phyloP scores from a whole-genome alignment of 64 coral and sea anemone genomes.

The Orbicella faveolata region DNA sequence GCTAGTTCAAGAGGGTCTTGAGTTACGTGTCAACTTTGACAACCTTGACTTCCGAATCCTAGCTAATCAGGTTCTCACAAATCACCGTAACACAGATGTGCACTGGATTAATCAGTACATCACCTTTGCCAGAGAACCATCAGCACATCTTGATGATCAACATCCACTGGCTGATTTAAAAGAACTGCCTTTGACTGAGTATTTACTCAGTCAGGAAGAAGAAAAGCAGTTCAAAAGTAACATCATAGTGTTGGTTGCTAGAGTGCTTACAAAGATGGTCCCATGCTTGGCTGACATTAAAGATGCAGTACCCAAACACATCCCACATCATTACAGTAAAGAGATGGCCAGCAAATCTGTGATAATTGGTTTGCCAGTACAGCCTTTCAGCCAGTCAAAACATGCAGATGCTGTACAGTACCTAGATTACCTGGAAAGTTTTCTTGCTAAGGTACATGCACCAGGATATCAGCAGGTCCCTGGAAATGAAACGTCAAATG shows the following conservation, averaged over 20 bases:
- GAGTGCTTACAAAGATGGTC: background rate
- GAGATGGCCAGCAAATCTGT: constrained; percentile 50
- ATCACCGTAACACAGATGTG: constrained; percentile 50
- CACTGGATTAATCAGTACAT: constrained; percentile 38
- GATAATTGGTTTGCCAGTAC: constrained; percentile 45
- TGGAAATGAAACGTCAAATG: background rate
- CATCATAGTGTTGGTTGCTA: constrained; percentile 8
- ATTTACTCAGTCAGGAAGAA: constrained; percentile 33
- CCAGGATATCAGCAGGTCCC: background rate
- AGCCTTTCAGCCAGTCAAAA: constrained; percentile 21
- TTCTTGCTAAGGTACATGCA: constrained; percentile 2
- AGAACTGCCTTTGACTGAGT: background rate
- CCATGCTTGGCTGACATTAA: constrained; percentile 7
- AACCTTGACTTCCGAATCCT: constrained; percentile 48
- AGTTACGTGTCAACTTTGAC: constrained; percentile 6
- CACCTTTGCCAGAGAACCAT: constrained; percentile 25
- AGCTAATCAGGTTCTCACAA: constrained; percentile 53
- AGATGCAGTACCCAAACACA: constrained; percentile 1
- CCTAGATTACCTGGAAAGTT: constrained; percentile 32
- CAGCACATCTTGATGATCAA: background rate
- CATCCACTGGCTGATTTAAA: constrained; percentile 31
- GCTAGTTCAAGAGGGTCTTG: constrained; percentile 14
- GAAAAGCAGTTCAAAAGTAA: constrained; percentile 11
- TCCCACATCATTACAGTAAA: constrained; percentile 16
- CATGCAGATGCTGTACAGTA: constrained; percentile 45